A percentile compares a stretch with the other conserved stretches of the same genome.
phyloP scores from a whole-genome alignment of 2,797 vertebrate species.

The Parauchenoglanis ngamensis region DNA sequence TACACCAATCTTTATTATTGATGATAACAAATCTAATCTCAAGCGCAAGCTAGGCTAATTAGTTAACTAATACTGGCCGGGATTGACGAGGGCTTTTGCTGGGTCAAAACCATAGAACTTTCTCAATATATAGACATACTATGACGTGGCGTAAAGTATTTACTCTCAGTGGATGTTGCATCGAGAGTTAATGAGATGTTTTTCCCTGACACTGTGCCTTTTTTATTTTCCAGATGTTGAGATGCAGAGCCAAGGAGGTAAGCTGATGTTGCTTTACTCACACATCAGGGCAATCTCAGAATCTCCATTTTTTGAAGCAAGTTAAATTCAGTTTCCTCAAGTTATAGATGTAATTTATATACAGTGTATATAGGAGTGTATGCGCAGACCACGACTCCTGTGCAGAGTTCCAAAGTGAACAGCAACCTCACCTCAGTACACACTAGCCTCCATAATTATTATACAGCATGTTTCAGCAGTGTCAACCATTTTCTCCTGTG shows the following conservation, averaged over 20 bases:
- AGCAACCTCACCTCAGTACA: background rate
- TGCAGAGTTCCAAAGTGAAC: background rate
- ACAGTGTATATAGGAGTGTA: background rate
- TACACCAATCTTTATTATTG: background rate
- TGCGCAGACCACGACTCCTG: background rate
- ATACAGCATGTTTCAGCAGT: slow-evolving; percentile 19
- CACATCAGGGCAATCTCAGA: background rate
- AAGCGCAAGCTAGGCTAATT: background rate
- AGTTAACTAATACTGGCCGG: background rate
- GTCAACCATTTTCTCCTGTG: slow-evolving; percentile 29
- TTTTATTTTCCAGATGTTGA: slow-evolving; percentile 37
- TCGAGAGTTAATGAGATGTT: background rate
- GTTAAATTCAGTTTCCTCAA: background rate
- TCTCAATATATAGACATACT: background rate
- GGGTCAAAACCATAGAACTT: background rate
- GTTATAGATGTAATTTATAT: background rate
- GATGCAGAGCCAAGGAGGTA: slow-evolving; percentile 43
- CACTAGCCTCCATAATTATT: background rate
- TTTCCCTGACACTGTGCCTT: background rate
- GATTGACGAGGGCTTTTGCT: background rate
- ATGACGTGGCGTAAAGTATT: background rate
- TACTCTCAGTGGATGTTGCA: background rate
- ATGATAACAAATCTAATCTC: background rate
- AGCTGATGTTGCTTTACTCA: slow-evolving; percentile 31
- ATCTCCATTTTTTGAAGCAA: background rate